Percentiles rank a stretch among this genome's conserved stretches.
Conservation (phyloP, 2,888 invertebrate species). For the Dasysyrphus albostriatus region DNA sequence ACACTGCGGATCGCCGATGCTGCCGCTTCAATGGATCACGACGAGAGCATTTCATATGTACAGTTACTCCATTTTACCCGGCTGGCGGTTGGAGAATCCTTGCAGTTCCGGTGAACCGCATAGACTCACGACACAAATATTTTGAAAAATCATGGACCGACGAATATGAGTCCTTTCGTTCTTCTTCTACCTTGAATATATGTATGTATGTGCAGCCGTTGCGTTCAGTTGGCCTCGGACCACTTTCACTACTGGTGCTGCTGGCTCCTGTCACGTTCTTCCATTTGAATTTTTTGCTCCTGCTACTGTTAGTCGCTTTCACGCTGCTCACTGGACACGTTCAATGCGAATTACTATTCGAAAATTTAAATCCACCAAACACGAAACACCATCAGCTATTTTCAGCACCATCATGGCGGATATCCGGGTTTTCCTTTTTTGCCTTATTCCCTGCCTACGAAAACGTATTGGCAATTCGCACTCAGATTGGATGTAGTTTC, state of each 20-base stretch:
- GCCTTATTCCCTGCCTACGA: neutral
- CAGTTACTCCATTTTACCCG: neutral
- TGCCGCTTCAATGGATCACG: conserved; percentile 55
- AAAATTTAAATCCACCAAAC: conserved; percentile 65
- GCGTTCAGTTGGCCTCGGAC: neutral
- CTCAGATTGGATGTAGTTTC: neutral
- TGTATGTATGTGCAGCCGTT: neutral
- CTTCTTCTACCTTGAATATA: neutral
- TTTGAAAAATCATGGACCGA: conserved; percentile 38
- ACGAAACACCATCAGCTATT: conserved; percentile 31
- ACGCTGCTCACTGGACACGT: conserved; percentile 25
- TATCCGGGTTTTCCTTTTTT: conserved; percentile 39
- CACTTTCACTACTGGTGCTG: neutral
- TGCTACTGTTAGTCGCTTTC: neutral
- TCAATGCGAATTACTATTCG: conserved; percentile 44
- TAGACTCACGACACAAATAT: neutral
- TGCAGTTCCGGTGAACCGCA: conserved; percentile 30
- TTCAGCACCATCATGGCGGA: conserved; percentile 40
- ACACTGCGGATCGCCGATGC: conserved; percentile 53
- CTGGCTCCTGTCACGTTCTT: conserved; percentile 45
- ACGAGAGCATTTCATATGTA: neutral
- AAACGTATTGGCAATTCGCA: conserved; percentile 22
- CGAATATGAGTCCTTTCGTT: conserved; percentile 38
- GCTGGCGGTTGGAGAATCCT: conserved; percentile 3
- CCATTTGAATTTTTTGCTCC: conserved; percentile 32